phyloP scores from a whole-genome alignment of 1,140 invertebrate species.

The Octopus bimaculoides region DNA sequence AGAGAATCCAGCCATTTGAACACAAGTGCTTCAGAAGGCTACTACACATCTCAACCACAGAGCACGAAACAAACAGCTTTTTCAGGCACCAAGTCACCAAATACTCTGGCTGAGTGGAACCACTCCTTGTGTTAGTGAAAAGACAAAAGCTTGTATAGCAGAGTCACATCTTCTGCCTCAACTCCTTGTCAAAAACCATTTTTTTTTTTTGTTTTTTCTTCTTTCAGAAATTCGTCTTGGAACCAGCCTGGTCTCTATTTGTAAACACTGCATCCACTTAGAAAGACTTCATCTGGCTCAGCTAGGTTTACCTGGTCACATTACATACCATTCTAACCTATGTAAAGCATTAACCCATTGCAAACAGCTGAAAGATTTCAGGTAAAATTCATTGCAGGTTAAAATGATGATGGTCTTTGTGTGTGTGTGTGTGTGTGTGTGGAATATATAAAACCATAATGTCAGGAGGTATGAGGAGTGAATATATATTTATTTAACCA shows the following conservation, averaged over 20 bases:
- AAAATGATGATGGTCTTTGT: not conserved
- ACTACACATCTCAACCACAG: too few relatives aligned
- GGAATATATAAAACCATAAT: not conserved
- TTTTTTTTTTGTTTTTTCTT: not conserved
- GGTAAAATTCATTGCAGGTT: conserved; percentile 12
- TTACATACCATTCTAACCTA: conserved; percentile 16
- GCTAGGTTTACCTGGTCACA: conserved; percentile 22
- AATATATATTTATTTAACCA: not conserved
- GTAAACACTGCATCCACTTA: conserved; percentile 20
- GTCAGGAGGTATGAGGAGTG: not conserved
- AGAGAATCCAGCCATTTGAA: too few relatives aligned
- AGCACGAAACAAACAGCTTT: too few relatives aligned
- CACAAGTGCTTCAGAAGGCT: too few relatives aligned
- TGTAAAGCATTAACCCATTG: conserved; percentile 21
- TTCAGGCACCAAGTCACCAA: too few relatives aligned
- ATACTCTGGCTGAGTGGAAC: too few relatives aligned
- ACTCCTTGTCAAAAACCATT: too few relatives aligned
- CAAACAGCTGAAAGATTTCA: conserved; percentile 23
- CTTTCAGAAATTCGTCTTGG: conserved; percentile 23
- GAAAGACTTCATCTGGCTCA: conserved; percentile 23
- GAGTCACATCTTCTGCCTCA: too few relatives aligned
- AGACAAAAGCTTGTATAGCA: too few relatives aligned
- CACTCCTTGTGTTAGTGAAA: too few relatives aligned
- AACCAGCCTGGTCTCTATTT: conserved; percentile 20
- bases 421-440: not conserved